A percentile compares a stretch with the other conserved stretches of the same genome.
phyloP scores from a whole-genome alignment of 2,888 invertebrate species.

The Acanthacorydalis orientalis region DNA sequence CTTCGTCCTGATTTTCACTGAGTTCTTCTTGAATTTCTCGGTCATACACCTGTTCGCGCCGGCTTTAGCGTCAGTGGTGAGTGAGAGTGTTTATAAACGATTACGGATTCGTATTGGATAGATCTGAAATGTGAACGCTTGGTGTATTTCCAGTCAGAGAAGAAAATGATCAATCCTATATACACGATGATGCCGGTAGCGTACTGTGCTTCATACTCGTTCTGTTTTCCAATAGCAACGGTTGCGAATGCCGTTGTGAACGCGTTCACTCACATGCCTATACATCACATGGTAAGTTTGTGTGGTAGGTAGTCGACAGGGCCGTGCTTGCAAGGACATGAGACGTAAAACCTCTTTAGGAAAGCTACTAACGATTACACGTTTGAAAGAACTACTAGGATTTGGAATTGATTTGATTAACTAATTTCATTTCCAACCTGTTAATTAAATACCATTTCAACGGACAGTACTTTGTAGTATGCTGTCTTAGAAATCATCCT shows the following conservation, averaged over 20 bases:
- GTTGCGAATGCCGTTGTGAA: slow-evolving; percentile 90
- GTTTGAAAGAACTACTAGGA: no score
- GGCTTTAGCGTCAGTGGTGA: slow-evolving; percentile 62
- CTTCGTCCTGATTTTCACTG: slow-evolving; percentile 67
- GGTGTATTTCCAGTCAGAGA: slow-evolving; percentile 14
- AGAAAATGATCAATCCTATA: slow-evolving; percentile 54
- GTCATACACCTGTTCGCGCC: slow-evolving; percentile 78
- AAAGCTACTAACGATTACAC: no score
- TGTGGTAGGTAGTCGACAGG: no score
- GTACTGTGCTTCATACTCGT: slow-evolving; percentile 77
- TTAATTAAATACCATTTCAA: no score
- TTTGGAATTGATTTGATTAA: no score
- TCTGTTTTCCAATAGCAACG: slow-evolving; percentile 91
- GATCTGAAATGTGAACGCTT: no score
- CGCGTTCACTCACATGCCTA: slow-evolving; percentile 63
- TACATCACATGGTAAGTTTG: slow-evolving; percentile 22
- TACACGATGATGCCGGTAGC: slow-evolving; percentile 82
- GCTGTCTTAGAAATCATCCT: no score
- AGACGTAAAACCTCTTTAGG: no score
- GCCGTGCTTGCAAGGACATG: no score
- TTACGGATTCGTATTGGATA: no score
- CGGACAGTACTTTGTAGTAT: no score
- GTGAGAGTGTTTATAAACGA: slow-evolving; percentile 6
- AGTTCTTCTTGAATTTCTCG: slow-evolving; percentile 82
- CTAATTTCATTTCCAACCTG: no score